phyloP scores from a whole-genome alignment of 2,797 vertebrate genomes.

The Chrysocyon brachyurus region DNA sequence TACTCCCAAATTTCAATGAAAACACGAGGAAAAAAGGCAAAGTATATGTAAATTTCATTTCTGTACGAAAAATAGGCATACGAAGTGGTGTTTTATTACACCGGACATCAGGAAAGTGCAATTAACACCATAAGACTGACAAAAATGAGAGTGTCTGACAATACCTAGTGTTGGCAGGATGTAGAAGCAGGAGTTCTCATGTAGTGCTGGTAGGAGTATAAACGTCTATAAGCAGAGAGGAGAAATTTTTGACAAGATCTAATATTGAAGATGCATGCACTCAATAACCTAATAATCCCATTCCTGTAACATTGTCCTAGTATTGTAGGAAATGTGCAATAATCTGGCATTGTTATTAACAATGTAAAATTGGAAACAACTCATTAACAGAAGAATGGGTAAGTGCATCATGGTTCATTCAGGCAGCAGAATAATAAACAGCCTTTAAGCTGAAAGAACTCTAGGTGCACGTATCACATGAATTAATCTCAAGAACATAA shows the following conservation, averaged over 20 bases:
- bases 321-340: neutral
- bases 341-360: neutral
- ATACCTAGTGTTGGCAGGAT: neutral
- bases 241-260: neutral
- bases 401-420: neutral
- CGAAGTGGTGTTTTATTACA: neutral
- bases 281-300: neutral
- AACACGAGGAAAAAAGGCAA: neutral
- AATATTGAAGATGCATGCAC: neutral
- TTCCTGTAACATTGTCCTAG: neutral
- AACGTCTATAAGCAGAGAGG: neutral
- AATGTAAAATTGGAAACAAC: neutral
- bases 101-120: neutral
- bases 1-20: neutral
- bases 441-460: slow-evolving; percentile 28
- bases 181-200: slow-evolving; percentile 14
- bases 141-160: neutral
- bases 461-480: neutral
- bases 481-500: slow-evolving; percentile 29
- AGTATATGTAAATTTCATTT: neutral
- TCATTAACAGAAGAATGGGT: neutral
- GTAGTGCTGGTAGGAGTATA: neutral
- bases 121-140: slow-evolving; percentile 20
- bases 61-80: neutral
- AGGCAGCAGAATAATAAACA: neutral